A percentile compares a stretch with the other conserved stretches of the same genome.
Evolutionary conservation across 2,888 invertebrate species (phyloP).

Genomic region (Pachydiplax longipennis): DNA sequence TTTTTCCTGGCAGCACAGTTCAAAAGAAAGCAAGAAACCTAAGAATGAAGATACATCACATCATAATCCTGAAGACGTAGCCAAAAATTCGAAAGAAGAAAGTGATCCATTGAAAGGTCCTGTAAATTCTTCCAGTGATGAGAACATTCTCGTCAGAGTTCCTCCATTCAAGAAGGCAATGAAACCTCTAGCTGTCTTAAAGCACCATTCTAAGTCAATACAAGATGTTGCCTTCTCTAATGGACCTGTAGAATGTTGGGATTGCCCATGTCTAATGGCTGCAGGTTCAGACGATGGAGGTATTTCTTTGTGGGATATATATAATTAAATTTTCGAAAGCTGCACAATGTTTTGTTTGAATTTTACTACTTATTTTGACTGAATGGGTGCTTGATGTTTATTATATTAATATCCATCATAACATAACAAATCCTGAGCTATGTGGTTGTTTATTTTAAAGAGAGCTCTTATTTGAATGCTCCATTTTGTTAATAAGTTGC

Average conservation of each 20-base stretch:
- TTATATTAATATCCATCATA: no score
- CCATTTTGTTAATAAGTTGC: no score
- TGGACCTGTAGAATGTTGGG: conserved; percentile 71
- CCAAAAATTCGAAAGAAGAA: neutral
- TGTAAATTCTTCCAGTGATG: neutral
- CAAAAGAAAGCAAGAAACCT: no score
- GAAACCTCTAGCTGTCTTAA: conserved; percentile 74
- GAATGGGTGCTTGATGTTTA: no score
- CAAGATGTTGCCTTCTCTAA: conserved; percentile 77
- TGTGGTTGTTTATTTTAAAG: no score
- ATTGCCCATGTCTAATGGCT: conserved; percentile 76
- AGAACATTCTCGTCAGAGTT: neutral
- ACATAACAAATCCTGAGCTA: no score
- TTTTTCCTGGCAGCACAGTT: conserved; percentile 69
- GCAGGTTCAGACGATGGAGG: conserved; percentile 77
- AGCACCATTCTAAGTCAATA: conserved; percentile 74
- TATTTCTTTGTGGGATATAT: conserved; percentile 82
- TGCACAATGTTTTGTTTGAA: no score
- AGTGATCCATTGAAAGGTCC: neutral
- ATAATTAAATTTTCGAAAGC: conserved; percentile 63
- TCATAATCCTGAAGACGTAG: neutral
- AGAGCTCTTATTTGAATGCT: no score
- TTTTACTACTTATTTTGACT: no score
- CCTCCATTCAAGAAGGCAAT: conserved; percentile 65
- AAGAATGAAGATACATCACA: neutral